These are phyloP conservation scores for Zeugodacus cucurbitae DNA, from an alignment of 1,140 invertebrate species.

Conservation along the genomic window DNA sequence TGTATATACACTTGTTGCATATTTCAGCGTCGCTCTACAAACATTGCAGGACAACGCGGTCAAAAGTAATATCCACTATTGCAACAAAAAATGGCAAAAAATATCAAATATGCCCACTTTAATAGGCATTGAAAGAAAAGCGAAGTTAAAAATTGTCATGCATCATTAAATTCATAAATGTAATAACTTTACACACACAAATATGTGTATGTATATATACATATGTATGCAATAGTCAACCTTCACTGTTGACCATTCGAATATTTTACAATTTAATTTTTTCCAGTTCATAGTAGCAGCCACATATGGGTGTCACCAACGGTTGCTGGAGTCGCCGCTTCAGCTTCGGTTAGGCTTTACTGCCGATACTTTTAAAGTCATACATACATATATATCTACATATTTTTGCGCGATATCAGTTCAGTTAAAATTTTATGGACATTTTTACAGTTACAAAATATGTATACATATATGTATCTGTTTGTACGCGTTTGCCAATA, in stretches of 20 bases:
- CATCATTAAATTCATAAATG: background rate
- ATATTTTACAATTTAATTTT: background rate
- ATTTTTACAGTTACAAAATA: background rate
- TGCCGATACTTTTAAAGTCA: background rate
- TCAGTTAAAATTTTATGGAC: no score
- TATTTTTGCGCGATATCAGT: no score
- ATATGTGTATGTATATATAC: no score
- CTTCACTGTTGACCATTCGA: slow-evolving; percentile 1
- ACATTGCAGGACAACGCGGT: background rate
- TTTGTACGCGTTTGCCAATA: background rate
- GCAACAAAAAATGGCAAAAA: background rate
- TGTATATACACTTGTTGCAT: background rate
- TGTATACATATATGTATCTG: background rate
- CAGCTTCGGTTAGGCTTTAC: background rate
- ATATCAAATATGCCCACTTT: background rate
- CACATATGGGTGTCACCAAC: background rate
- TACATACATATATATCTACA: background rate
- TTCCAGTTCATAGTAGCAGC: background rate
- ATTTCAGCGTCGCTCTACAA: background rate
- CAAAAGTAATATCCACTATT: background rate
- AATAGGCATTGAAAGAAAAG: background rate
- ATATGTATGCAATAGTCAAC: background rate
- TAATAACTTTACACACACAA: background rate
- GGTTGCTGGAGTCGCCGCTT: background rate
- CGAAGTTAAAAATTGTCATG: background rate